A percentile compares a stretch with the other conserved stretches of the same genome.
Evolutionary conservation across 2,888 invertebrate genomes (phyloP).

Genomic region (Tipula confusa): DNA sequence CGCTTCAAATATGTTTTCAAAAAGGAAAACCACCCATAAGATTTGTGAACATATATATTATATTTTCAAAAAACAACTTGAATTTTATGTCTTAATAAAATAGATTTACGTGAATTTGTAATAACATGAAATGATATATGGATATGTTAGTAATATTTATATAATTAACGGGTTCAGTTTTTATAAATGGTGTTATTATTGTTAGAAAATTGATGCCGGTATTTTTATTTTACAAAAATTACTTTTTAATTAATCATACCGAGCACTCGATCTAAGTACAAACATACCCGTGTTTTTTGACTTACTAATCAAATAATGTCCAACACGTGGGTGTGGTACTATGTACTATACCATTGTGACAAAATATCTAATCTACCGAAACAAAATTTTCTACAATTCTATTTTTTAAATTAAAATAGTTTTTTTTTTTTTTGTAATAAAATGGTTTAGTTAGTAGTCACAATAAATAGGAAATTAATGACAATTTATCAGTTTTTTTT

Average conservation of each 20-base stretch:
- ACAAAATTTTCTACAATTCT: background rate
- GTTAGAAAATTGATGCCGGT: background rate
- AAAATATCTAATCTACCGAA: background rate
- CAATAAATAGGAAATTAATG: constrained; percentile 12
- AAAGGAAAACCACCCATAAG: constrained; percentile 1
- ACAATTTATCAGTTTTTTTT: background rate
- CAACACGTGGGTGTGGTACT: background rate
- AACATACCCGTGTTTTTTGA: no score
- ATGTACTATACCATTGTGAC: background rate
- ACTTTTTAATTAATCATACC: no score
- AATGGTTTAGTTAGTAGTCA: background rate
- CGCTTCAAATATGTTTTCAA: background rate
- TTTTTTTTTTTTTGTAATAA: background rate
- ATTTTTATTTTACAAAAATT: background rate
- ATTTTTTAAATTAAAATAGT: background rate
- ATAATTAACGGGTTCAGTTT: background rate
- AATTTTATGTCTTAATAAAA: background rate
- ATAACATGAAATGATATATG: background rate
- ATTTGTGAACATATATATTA: background rate
- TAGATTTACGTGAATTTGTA: background rate
- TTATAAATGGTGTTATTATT: background rate
- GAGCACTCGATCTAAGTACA: no score
- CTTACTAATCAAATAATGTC: no score
- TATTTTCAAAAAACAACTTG: background rate
- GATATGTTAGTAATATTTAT: background rate